Evolutionary conservation across 2,113 vertebrate species (phyloP), one percentile per base, ranked within the genome.

Genomic region (Urocynchramus pylzowi): DNA sequence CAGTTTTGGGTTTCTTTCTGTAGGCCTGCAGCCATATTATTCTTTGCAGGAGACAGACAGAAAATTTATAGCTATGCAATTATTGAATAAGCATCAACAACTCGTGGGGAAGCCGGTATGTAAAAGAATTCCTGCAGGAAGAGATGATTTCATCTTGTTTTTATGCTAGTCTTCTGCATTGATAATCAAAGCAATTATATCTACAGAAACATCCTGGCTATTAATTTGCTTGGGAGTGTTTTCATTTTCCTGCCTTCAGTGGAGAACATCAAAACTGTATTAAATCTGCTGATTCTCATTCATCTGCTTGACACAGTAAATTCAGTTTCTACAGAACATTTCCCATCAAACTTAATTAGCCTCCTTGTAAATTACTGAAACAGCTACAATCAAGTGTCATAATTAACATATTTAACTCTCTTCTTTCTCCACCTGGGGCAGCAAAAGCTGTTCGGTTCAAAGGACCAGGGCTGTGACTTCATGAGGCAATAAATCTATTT

Each of bases 1-100:
- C 18, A 75, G 77, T 87, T 89, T 91, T 93, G 69, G 13, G 39
- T 96, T 96, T 94, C 89, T 22, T 79, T 30, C 45, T 85, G 10
- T 28, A 87, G 19, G 89, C 93, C 96, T 93, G 80, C 56, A 92
- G 96, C 84, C 56, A 93, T 81, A 63, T 12, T 22, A 77, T 49
- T 44, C 42, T 93, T 86, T 90, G 49, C 41, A 89, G 65, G 74
- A 67, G 67, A 74, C 79, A 87, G 82, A 47, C 41, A 85, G 87
- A 39, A 94, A 90, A 95, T 96, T 95, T 96, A 97, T 52, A 83
- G 75, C 50, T 65, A 21, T 74, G 63, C 20, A 95, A 90, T 94
- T 96, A 96, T 19, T 54, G 49, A 91, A 91, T 83, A 87, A 83
- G 2, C 21, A 85, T 18, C 2, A 3, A 14, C 69, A 45, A 57